phyloP scores from a whole-genome alignment of 2,797 vertebrate species.

The Podarcis siculus region DNA sequence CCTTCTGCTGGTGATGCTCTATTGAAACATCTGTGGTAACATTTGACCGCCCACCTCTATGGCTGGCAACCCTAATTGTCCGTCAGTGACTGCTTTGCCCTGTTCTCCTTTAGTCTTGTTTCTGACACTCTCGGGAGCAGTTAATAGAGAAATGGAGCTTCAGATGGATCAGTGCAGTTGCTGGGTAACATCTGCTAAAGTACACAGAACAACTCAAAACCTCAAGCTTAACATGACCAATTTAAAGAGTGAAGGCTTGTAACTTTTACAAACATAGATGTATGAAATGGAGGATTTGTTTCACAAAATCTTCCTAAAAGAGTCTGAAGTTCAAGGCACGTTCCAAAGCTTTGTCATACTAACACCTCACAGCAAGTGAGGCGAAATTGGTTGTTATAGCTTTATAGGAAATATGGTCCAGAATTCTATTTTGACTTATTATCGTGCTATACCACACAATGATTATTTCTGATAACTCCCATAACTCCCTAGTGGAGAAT shows the following conservation, averaged over 20 bases:
- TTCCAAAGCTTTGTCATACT: not conserved
- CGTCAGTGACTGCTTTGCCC: not conserved
- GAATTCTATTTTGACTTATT: conserved; percentile 13
- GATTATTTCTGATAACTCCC: not conserved
- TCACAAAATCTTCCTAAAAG: not conserved
- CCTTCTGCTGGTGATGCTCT: not conserved
- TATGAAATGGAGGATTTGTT: not conserved
- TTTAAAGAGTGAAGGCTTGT: not conserved
- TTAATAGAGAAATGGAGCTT: not conserved
- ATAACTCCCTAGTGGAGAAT: not conserved
- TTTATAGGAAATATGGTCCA: conserved; percentile 5
- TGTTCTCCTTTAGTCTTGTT: not conserved
- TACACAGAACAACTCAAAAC: no score
- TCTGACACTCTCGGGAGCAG: no score
- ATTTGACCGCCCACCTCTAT: not conserved
- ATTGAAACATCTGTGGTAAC: not conserved
- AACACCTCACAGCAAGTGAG: not conserved
- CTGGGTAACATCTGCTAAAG: not conserved
- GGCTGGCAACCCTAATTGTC: not conserved
- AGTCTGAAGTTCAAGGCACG: not conserved
- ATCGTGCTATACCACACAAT: not conserved
- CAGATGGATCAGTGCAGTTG: not conserved
- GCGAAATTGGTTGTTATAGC: not conserved
- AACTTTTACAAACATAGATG: not conserved
- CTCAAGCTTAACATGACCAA: not conserved